Evolutionary conservation across 1,140 invertebrate genomes (phyloP).

Genomic region (Diachasma alloeum): DNA sequence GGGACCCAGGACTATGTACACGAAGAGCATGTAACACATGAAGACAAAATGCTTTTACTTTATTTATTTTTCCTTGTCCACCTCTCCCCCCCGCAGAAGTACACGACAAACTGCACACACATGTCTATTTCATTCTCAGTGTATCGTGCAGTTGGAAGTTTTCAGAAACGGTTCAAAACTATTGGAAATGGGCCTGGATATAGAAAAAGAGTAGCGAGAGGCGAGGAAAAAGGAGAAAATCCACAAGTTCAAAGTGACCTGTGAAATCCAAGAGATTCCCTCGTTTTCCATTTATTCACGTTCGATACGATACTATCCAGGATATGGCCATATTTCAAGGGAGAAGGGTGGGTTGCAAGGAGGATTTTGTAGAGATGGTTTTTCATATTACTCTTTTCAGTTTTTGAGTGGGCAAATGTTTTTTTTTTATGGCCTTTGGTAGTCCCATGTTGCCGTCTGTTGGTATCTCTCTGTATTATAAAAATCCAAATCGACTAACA

Average conservation of each 20-base stretch:
- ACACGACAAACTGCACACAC: neutral
- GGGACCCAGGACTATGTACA: neutral
- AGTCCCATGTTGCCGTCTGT: too few species aligned
- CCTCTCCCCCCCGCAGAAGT: neutral
- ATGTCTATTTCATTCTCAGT: neutral
- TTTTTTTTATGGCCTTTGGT: too few species aligned
- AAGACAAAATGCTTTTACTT: neutral
- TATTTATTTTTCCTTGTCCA: neutral
- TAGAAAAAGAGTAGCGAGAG: neutral
- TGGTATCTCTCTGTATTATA: too few species aligned
- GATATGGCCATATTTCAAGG: neutral
- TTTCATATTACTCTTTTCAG: too few species aligned
- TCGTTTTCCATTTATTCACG: slow-evolving; percentile 20
- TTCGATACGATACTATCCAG: neutral
- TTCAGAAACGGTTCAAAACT: slow-evolving; percentile 9
- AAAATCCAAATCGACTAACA: too few species aligned
- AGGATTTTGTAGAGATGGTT: neutral
- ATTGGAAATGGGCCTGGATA: slow-evolving; percentile 8
- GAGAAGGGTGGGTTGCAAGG: neutral
- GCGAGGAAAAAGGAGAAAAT: neutral
- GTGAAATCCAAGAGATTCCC: slow-evolving; percentile 16
- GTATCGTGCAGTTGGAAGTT: neutral
- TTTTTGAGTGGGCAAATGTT: too few species aligned
- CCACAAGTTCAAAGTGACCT: slow-evolving; percentile 16
- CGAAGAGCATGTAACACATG: neutral